phyloP scores from a whole-genome alignment of 2,113 vertebrate genomes.

The Jacana jacana region DNA sequence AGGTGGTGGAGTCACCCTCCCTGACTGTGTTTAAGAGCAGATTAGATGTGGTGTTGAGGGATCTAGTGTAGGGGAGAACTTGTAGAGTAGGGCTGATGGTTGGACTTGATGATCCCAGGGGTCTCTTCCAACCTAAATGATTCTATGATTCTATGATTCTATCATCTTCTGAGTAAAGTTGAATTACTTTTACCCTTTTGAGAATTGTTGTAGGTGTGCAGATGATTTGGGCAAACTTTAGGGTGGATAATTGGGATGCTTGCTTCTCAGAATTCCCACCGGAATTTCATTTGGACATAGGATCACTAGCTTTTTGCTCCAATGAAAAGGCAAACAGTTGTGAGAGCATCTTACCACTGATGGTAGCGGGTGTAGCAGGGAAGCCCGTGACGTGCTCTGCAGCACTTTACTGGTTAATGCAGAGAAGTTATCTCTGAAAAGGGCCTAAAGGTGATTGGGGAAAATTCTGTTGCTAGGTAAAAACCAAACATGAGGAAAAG shows the following conservation, averaged over 20 bases:
- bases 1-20: too few species aligned
- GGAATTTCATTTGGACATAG: background rate
- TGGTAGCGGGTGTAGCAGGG: background rate
- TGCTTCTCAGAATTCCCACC: background rate
- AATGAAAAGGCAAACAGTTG: background rate
- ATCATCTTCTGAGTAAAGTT: background rate
- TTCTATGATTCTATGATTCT: too few species aligned
- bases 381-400: too few species aligned
- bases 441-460: background rate
- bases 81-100: too few species aligned
- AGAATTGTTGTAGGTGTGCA: background rate
- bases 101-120: too few species aligned
- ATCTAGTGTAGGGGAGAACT: too few species aligned
- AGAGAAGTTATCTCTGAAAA: background rate
- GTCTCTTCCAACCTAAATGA: too few species aligned
- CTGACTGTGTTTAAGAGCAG: too few species aligned
- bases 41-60: too few species aligned
- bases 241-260: background rate
- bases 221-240: background rate
- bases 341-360: background rate
- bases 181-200: background rate
- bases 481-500: background rate
- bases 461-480: background rate
- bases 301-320: background rate
- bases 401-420: background rate